These are phyloP conservation scores for Craseonycteris thonglongyai DNA, from an alignment of 2,113 vertebrate genomes.

Conservation along the genomic window DNA sequence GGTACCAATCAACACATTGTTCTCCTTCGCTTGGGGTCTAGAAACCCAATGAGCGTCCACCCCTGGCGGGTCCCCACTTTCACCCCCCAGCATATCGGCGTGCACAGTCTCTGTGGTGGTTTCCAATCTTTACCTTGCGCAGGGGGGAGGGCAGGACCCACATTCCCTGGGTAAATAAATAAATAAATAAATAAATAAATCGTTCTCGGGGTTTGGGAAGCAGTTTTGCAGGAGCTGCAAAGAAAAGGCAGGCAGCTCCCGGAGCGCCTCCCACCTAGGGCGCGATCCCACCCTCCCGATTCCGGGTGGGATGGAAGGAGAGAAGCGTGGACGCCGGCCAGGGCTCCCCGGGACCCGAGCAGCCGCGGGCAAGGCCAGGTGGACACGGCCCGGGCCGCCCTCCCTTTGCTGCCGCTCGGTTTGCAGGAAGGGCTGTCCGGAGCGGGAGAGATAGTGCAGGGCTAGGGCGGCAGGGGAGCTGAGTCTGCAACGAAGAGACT, in stretches of 20 bases:
- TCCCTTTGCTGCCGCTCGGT: background rate
- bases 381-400: background rate
- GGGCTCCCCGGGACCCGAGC: background rate
- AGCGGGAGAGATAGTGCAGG: background rate
- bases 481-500: background rate
- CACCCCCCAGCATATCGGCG: background rate
- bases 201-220: background rate
- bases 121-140: background rate
- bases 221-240: background rate
- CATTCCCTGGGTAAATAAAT: background rate
- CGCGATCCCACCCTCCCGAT: background rate
- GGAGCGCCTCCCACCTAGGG: constrained; percentile 2
- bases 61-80: background rate
- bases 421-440: background rate
- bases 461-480: background rate
- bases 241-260: background rate
- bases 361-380: background rate
- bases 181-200: too few relatives aligned
- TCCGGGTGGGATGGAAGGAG: background rate
- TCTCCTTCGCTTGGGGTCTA: background rate
- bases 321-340: background rate
- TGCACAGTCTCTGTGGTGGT: background rate
- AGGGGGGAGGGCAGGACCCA: background rate
- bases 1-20: background rate
- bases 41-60: background rate